phyloP scores from a whole-genome alignment of 2,888 invertebrate species.

The Blastobasis lacticolella region DNA sequence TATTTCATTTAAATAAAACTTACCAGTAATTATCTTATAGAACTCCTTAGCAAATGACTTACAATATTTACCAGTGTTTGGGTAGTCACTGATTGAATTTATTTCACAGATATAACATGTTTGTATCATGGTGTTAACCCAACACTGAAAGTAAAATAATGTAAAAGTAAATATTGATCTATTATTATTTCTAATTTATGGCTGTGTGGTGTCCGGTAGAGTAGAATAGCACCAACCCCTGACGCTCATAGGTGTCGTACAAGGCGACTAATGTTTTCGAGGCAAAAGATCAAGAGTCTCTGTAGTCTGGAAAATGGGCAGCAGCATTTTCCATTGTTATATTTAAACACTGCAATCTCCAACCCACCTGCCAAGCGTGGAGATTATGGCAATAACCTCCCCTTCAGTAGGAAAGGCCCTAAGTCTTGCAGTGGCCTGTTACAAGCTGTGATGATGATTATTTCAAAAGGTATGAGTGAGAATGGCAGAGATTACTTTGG shows the following conservation, averaged over 20 bases:
- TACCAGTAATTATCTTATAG: slow-evolving; percentile 49
- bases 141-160: slow-evolving; percentile 53
- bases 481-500: not conserved
- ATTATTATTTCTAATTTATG: not conserved
- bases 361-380: too few relatives aligned
- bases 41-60: slow-evolving; percentile 45
- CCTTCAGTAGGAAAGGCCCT: not conserved
- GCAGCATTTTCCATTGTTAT: too few relatives aligned
- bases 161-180: not conserved
- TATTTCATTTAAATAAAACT: not conserved
- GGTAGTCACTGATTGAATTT: slow-evolving; percentile 48
- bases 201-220: not conserved
- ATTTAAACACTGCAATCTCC: too few relatives aligned
- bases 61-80: slow-evolving; percentile 44
- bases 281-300: too few relatives aligned
- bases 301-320: too few relatives aligned
- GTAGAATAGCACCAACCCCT: not conserved
- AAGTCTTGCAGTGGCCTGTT: too few relatives aligned
- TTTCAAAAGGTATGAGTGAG: not conserved
- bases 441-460: not conserved
- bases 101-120: slow-evolving; percentile 51
- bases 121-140: slow-evolving; percentile 53
- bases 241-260: too few relatives aligned
- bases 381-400: too few relatives aligned
- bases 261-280: too few relatives aligned